These are phyloP conservation scores for Varanus salvator DNA, from an alignment of 2,113 vertebrate species.

Conservation along the genomic window DNA sequence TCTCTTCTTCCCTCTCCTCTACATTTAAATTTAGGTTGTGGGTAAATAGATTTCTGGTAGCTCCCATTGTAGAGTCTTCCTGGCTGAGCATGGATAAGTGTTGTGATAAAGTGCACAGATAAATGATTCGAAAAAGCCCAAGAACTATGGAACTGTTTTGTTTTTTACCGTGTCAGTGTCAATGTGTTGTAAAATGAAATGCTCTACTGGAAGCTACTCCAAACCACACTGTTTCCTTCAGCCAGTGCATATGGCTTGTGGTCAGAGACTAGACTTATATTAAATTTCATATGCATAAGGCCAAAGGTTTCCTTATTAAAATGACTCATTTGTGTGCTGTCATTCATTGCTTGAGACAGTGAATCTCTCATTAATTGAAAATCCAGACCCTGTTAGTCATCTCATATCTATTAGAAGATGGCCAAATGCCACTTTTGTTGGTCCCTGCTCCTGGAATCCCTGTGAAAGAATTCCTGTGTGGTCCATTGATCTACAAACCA, in stretches of 20 bases:
- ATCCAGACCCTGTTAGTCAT: background rate
- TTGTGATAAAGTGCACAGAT: background rate
- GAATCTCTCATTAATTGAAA: constrained; percentile 56
- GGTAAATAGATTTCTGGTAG: background rate
- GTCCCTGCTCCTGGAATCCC: background rate
- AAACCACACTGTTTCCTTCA: constrained; percentile 48
- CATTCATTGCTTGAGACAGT: constrained; percentile 47
- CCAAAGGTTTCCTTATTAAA: constrained; percentile 43
- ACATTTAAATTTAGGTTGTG: background rate
- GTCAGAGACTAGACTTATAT: constrained; percentile 36
- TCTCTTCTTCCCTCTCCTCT: background rate
- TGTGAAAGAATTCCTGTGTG: background rate
- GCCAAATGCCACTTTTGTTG: background rate
- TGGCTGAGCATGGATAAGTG: background rate
- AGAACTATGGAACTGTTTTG: constrained; percentile 31
- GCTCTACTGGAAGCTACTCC: constrained; percentile 48
- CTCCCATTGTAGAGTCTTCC: background rate
- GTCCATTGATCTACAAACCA: background rate
- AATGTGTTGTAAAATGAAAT: constrained; percentile 52
- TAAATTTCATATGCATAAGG: constrained; percentile 44
- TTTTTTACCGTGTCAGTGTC: constrained; percentile 42
- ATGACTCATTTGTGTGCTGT: constrained; percentile 48
- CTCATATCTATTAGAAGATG: background rate
- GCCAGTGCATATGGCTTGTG: constrained; percentile 45
- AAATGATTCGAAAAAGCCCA: background rate